Conservation (phyloP, 2,113 vertebrate species). For the Cyrtonyx montezumae region DNA sequence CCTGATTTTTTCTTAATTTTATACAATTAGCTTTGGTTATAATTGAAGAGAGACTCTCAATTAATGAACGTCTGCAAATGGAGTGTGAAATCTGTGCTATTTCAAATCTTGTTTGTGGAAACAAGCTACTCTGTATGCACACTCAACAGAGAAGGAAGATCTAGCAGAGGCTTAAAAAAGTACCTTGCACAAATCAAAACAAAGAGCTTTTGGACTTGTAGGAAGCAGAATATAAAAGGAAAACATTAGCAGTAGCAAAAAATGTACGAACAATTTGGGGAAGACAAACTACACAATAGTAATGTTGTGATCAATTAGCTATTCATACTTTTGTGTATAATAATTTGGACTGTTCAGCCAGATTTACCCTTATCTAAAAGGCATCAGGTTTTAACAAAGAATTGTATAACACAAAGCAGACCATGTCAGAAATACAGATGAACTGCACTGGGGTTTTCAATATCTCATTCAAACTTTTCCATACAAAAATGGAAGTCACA, state of each 20-base stretch:
- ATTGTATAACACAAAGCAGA: background rate
- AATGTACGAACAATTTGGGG: background rate
- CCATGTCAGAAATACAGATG: background rate
- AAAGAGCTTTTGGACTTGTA: conserved; percentile 5
- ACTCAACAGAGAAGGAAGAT: conserved; percentile 2
- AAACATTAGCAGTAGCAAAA: background rate
- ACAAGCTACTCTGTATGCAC: background rate
- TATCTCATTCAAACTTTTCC: background rate
- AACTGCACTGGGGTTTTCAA: conserved; percentile 1
- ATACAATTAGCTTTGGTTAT: conserved; percentile 22
- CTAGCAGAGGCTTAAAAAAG: background rate
- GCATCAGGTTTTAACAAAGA: background rate
- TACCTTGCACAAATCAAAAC: background rate
- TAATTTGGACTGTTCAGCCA: background rate
- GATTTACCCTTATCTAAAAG: background rate
- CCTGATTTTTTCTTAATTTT: background rate
- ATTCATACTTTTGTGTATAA: background rate
- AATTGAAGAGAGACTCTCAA: background rate
- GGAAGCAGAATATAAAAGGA: background rate
- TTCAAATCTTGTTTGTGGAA: background rate
- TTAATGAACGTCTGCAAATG: background rate
- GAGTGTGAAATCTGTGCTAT: background rate
- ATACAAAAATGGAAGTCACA: background rate
- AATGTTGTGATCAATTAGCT: background rate
- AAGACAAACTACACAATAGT: background rate